phyloP scores from a whole-genome alignment of 2,113 vertebrate species.

The Craseonycteris thonglongyai region DNA sequence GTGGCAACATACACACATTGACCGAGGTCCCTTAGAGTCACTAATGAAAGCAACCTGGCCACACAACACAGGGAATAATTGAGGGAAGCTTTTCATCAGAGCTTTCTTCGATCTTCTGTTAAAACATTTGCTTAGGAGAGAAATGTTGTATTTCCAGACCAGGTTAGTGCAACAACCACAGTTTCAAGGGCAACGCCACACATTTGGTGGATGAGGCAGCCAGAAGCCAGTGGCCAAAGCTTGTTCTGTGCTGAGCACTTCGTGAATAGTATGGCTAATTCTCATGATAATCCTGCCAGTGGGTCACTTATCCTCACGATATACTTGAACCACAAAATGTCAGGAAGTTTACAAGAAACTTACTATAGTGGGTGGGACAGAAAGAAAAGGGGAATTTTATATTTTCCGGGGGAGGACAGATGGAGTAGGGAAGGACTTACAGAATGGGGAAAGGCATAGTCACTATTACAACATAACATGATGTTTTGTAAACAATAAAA shows the following conservation, averaged over 20 bases:
- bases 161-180: neutral
- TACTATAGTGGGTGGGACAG: neutral
- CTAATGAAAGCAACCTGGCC: neutral
- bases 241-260: neutral
- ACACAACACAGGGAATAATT: neutral
- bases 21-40: neutral
- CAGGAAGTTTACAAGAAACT: neutral
- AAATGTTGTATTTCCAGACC: neutral
- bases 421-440: neutral
- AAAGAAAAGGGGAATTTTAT: neutral
- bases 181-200: neutral
- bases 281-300: neutral
- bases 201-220: conserved; percentile 1
- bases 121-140: conserved; percentile 15
- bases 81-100: neutral
- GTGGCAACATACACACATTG: neutral
- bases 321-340: neutral
- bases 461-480: neutral
- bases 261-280: neutral
- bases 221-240: neutral
- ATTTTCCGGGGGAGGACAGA: neutral
- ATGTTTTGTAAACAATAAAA: neutral
- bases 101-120: neutral
- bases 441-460: neutral
- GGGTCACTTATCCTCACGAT: neutral